phyloP scores from a whole-genome alignment of 2,113 vertebrate genomes.

The Gymnobelideus leadbeateri region DNA sequence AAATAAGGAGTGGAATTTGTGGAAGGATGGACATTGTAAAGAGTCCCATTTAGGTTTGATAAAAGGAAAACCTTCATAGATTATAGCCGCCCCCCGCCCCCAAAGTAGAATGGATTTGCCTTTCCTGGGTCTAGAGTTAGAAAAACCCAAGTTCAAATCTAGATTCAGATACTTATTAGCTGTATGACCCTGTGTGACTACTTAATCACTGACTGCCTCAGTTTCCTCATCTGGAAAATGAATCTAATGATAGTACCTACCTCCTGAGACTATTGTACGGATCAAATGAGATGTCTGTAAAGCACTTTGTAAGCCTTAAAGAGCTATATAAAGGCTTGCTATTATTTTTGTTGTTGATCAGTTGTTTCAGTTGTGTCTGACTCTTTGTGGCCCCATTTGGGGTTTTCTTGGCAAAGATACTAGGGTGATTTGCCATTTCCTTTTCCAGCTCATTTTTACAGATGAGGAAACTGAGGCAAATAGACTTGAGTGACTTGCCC shows the following conservation, averaged over 20 bases:
- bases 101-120: background rate
- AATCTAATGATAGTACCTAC: background rate
- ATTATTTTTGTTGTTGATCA: too few species aligned
- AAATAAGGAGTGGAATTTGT: background rate
- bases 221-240: background rate
- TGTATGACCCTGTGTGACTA: too few species aligned
- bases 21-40: background rate
- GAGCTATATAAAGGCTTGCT: too few species aligned
- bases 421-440: too few species aligned
- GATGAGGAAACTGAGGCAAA: too few species aligned
- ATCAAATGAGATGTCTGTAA: background rate
- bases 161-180: background rate
- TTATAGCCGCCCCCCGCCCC: background rate
- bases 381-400: too few species aligned
- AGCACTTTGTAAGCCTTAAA: too few species aligned
- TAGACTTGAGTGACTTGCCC: too few species aligned
- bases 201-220: background rate
- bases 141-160: background rate
- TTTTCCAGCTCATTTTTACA: too few species aligned
- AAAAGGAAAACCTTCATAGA: background rate
- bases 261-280: background rate
- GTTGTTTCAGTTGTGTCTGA: too few species aligned
- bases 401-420: too few species aligned
- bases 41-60: background rate
- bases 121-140: background rate